phyloP scores from a whole-genome alignment of 1,140 invertebrate species.

The Bathynomus jamesi region DNA sequence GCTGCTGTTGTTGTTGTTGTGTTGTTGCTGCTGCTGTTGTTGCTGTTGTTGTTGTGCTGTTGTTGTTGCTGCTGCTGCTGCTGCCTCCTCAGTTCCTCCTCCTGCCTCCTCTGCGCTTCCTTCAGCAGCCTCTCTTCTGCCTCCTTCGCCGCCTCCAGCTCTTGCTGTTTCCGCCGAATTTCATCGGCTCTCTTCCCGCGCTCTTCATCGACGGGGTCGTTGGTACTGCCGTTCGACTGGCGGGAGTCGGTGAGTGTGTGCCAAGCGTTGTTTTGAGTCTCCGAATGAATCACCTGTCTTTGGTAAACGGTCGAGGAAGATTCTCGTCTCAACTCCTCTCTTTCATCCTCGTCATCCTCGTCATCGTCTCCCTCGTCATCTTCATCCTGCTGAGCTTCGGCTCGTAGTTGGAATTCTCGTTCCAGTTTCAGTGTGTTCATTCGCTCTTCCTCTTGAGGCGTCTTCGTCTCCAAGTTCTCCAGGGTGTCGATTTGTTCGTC shows the following conservation, averaged over 20 bases:
- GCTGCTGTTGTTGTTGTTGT: constrained; percentile 24
- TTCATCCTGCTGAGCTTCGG: constrained; percentile 62
- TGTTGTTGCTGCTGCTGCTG: constrained; percentile 38
- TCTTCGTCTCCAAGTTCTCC: constrained; percentile 56
- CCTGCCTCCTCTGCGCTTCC: constrained; percentile 42
- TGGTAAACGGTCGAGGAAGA: no score
- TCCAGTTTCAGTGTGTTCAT: constrained; percentile 72
- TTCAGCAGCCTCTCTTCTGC: constrained; percentile 42
- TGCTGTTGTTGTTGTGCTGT: constrained; percentile 32
- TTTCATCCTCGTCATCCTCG: constrained; percentile 37
- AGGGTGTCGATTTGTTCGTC: constrained; percentile 78
- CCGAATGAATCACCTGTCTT: no score
- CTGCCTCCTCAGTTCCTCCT: constrained; percentile 28
- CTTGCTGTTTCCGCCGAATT: constrained; percentile 41
- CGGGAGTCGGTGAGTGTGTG: background rate
- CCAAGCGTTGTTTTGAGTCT: background rate
- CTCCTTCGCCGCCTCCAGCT: constrained; percentile 41
- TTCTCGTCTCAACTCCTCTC: background rate
- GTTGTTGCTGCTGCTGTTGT: constrained; percentile 17
- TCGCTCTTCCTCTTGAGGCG: constrained; percentile 75
- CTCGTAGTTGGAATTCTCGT: constrained; percentile 76
- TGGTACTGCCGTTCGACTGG: background rate
- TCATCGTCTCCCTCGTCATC: constrained; percentile 66
- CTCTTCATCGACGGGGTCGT: constrained; percentile 46
- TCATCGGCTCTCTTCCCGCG: constrained; percentile 50